Base-by-base conservation (phyloP, 2,888 invertebrate genomes). In the Parasteatoda lunata region DNA sequence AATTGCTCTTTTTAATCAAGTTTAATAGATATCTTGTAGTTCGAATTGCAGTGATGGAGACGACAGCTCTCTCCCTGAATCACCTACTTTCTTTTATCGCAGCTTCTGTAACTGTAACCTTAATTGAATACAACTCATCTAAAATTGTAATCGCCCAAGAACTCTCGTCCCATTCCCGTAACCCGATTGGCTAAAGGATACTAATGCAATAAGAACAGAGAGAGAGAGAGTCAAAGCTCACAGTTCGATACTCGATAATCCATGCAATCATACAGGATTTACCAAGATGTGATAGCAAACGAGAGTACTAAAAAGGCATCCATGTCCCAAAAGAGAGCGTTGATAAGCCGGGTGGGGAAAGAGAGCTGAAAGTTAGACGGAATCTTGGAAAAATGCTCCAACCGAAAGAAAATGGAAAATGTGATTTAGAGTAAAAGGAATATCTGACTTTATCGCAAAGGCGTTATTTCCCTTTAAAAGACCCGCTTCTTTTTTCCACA, bases 401-500 rank as follows among this genome's bases (percentile, higher is more conserved):
- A 52, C 72, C 80, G 73, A 80, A n/a, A 59, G 71, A 71, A 79
- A 72, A 80, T 72, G 72, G 81, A 81, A 81, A 81, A 81, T 81
- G 81, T 81, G 81, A 81, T 81, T 81, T 81, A 81, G 66, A 72
- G 75, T 81, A 81, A 81, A 81, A 75, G 81, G 73, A 66, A 66
- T 59, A 66, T 49, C 78, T 48, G 49, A 49, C 15, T 68, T 66
- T 59, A 65, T 80, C 66, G 80, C 65, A 59, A 73, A 47, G 81
- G 81, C 81, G 81, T 81, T 75, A 81, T 81, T 75, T 81, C 81
- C 81, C 75, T 81, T 81, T 75, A 59, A 81, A 80, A 71, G 68
- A 68, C 66, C 75, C 75, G 80, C 45, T 30, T 78, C 52, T 72
- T 47, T 52, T 81, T 81, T 81, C 81, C 81, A 75, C 81, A 68